These are phyloP conservation scores for Metopolophium dirhodum DNA, from an alignment of 1,140 invertebrate genomes.

Conservation along the genomic window DNA sequence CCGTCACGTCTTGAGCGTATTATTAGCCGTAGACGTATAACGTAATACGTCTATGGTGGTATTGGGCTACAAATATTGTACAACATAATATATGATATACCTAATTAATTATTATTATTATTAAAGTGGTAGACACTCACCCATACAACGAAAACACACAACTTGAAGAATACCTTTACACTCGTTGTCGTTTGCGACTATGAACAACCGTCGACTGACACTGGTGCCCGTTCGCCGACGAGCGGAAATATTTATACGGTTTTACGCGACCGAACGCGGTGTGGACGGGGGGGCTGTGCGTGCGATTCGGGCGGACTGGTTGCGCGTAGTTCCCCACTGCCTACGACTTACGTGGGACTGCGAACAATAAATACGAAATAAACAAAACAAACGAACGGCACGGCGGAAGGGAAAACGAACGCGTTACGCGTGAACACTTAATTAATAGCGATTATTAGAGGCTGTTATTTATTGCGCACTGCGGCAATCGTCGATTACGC, in stretches of 20 bases:
- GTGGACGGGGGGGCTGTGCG: background rate
- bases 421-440: background rate
- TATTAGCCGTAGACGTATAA: background rate
- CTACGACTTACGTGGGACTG: background rate
- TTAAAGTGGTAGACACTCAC: background rate
- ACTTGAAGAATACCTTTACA: slow-evolving; percentile 43
- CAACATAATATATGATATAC: too few relatives aligned
- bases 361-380: background rate
- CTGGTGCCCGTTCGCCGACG: background rate
- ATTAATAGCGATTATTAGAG: background rate
- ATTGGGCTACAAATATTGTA: too few relatives aligned
- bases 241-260: slow-evolving; percentile 27
- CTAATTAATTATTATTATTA: background rate
- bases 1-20: background rate
- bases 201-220: background rate
- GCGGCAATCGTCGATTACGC: background rate
- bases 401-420: background rate
- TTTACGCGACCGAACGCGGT: background rate
- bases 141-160: slow-evolving; percentile 54
- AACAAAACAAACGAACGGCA: background rate
- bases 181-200: background rate
- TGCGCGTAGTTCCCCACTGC: background rate
- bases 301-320: background rate
- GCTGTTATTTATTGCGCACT: background rate
- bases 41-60: too few relatives aligned